A percentile compares a stretch with the other conserved stretches of the same genome.
These are phyloP conservation scores for Hormaphis cornu DNA, from an alignment of 1,140 invertebrate genomes.

Conservation along the genomic window DNA sequence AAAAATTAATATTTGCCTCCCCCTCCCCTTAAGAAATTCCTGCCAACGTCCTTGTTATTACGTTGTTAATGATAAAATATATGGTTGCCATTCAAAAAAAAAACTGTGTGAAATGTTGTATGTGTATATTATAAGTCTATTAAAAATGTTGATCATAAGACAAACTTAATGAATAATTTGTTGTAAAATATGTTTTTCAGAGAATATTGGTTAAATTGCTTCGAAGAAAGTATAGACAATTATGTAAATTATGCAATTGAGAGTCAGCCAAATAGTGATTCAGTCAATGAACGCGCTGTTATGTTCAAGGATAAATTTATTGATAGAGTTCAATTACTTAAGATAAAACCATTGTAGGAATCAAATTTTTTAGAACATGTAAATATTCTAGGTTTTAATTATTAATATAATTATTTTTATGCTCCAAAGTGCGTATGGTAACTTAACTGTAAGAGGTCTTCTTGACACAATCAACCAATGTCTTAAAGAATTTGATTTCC, in stretches of 20 bases:
- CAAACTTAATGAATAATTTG: too few species aligned
- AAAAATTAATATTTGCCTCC: too few species aligned
- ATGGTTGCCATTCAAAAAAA: too few species aligned
- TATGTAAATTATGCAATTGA: constrained; percentile 64
- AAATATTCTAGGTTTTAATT: not conserved
- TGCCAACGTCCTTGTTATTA: too few species aligned
- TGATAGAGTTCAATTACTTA: constrained; percentile 64
- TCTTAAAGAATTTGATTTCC: constrained; percentile 81
- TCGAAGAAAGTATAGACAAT: constrained; percentile 70
- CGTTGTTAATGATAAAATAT: too few species aligned
- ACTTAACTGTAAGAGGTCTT: constrained; percentile 75
- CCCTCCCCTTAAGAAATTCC: too few species aligned
- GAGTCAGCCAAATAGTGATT: constrained; percentile 62
- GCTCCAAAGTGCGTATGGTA: constrained; percentile 67
- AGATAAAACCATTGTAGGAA: constrained; percentile 69
- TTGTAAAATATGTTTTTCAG: constrained; percentile 44
- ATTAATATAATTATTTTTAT: constrained; percentile 34
- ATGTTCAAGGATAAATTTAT: constrained; percentile 78
- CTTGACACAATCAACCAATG: constrained; percentile 87
- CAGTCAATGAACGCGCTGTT: constrained; percentile 65
- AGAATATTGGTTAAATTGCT: constrained; percentile 86
- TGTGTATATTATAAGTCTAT: too few species aligned
- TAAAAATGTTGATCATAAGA: too few species aligned
- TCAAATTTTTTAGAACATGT: constrained; percentile 22
- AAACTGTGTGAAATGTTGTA: too few species aligned